Evolutionary conservation across 92 coral and sea anemone genomes (phyloP), one percentile per base, ranked within the genome.

Genomic region (Metridium senile): DNA sequence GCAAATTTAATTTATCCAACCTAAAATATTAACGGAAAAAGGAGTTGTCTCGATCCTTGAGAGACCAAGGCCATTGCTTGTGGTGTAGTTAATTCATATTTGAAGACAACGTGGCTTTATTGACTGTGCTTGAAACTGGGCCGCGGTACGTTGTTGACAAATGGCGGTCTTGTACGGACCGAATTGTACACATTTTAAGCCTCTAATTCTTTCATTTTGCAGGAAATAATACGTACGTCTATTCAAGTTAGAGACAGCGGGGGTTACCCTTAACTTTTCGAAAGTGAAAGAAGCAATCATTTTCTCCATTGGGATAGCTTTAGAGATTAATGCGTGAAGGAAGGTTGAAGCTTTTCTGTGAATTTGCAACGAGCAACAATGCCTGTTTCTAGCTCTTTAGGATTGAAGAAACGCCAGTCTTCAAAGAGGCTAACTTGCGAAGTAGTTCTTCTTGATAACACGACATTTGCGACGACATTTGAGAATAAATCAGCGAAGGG

Each of bases 401-500:
- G 67, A 22, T 62, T 56, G 26, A 79, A 70, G 56, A 57, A 29
- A 26, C 69, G 84, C 9, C 73, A 79, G 33, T 68, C 80, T 29
- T 86, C 86, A 19, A 62, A 83, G 20, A 88, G 76, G 33, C 93
- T 92, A 0, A 70, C 76, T 45, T 89, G 97, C 72, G 91, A 92
- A 68, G 87, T 89, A n/a, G 93, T 92, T 6, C 85, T 92, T 63
- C 89, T 92, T 4, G 89, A 92, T 54, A 88, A 92, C 62, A 78
- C 84, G 18, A 79, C 84, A 39, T 92, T 85, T 62, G 78, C 62
- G 26, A 85, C 87, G 20, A 74, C 61, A 0, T 89, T 89, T 66
- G 97, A 89, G 33, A 80, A 74, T 43, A 92, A 92, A 89, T 85
- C 97, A 7, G 78, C 87, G 13, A 82, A 82, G 68, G 97, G 97